Evolutionary conservation across 2,113 vertebrate species (phyloP).

Genomic region (Bos indicus): DNA sequence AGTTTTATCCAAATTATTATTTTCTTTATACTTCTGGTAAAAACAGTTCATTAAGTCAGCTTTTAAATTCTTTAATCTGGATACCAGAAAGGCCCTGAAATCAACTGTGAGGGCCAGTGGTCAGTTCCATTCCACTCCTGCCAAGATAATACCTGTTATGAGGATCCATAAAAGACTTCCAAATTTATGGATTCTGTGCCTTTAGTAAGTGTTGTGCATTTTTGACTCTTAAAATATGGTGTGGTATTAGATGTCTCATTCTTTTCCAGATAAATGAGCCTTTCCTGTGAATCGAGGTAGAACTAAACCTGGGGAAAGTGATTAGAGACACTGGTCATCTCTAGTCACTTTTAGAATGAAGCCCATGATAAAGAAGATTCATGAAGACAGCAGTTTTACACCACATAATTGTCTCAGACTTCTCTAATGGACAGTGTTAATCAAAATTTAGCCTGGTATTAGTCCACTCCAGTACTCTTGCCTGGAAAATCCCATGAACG

Average conservation of each 20-base stretch:
- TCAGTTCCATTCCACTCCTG: neutral
- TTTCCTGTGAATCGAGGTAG: neutral
- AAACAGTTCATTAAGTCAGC: neutral
- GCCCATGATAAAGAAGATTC: neutral
- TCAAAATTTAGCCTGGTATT: neutral
- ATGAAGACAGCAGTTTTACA: neutral
- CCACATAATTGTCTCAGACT: neutral
- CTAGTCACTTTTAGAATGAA: neutral
- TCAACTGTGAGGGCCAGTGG: neutral
- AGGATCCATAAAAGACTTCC: neutral
- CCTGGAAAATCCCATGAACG: too few relatives aligned
- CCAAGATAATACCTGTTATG: neutral
- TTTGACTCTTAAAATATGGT: neutral
- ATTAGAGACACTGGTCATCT: neutral
- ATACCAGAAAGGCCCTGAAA: neutral
- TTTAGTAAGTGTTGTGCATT: neutral
- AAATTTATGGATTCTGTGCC: neutral
- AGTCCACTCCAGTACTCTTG: neutral
- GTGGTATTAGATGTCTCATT: neutral
- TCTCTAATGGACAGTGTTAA: neutral
- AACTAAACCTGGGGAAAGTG: neutral
- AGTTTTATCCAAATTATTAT: neutral
- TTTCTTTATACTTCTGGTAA: neutral
- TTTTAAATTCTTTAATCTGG: neutral
- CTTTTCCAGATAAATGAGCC: neutral